These are phyloP conservation scores for Hipposideros larvatus DNA, from an alignment of 2,797 vertebrate species.

Conservation along the genomic window DNA sequence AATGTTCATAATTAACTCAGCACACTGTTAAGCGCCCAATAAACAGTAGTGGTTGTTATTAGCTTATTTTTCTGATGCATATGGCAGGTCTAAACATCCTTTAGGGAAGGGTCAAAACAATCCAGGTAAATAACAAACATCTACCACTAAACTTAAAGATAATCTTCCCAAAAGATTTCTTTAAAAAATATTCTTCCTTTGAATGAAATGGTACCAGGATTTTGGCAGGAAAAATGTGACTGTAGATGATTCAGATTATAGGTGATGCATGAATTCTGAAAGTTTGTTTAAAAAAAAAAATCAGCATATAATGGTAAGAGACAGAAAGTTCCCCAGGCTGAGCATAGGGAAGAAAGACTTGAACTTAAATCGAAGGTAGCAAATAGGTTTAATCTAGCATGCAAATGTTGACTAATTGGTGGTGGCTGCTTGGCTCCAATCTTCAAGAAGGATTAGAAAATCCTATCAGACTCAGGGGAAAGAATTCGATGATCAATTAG, in stretches of 20 bases:
- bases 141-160: neutral
- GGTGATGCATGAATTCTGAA: slow-evolving; percentile 36
- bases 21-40: neutral
- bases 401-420: neutral
- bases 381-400: slow-evolving; percentile 51
- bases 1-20: slow-evolving; percentile 62
- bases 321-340: slow-evolving; percentile 9
- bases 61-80: neutral
- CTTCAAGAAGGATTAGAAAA: slow-evolving; percentile 43
- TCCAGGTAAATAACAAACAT: neutral
- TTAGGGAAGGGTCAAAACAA: neutral
- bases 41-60: neutral
- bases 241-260: neutral
- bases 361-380: slow-evolving; percentile 57
- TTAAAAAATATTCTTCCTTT: slow-evolving; percentile 25
- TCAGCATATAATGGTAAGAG: neutral
- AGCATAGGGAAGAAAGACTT: slow-evolving; percentile 17
- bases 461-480: neutral
- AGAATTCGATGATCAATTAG: neutral
- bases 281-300: neutral
- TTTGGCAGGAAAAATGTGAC: neutral
- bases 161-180: neutral
- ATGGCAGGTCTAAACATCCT: neutral
- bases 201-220: neutral
- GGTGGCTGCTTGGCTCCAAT: neutral